Evolutionary conservation across 2,113 vertebrate species (phyloP), one percentile per base, ranked within the genome.

Genomic region (Pelmatolapia mariae): DNA sequence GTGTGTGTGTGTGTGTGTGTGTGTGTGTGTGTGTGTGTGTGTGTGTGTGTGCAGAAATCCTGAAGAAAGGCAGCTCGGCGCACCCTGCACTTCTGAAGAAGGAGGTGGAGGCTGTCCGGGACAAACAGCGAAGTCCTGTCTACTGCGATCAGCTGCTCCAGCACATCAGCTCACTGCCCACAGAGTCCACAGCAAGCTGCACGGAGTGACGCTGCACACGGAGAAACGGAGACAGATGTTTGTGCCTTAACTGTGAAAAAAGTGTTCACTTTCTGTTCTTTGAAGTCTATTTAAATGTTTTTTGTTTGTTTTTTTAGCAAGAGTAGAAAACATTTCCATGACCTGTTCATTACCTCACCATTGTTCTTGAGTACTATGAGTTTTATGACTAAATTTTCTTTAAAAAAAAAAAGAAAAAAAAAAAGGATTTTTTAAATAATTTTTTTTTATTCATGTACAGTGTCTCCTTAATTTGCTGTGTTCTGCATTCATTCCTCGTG

Each of bases 141-240:
- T 94, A 95, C 87, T 99, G 98, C 3, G 94, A 98, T 83, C 97
- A 95, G 68, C 96, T 99, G 2, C 96, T 99, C 0, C 95, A 93
- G 36, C 97, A 98, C 91, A 91, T 95, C 91, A 26, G 83, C 85
- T 93, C 91, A 1, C 73, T 91, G 26, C 22, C 11, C 36, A 31
- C 80, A 22, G 81, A 89, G 40, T 36, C 29, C 1, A 13, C 80
- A 78, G 63, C 80, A 36, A 3, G 15, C 7, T 45, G 80, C 52
- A 18, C 31, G 1, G 15, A 85, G 40, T 83, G 54, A 92, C 36
- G 7, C 2, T 15, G 24, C 5, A 12, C n/a, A 22, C 6, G 11
- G 24, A 8, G 24, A 19, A 16, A 82, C 29, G 1, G 19, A 29
- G 12, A 56, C 29, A 61, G 29, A 79, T 18, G 36, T 50, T 6